Base-by-base conservation (phyloP, 2,797 vertebrate species). In the Mus spretus region DNA sequence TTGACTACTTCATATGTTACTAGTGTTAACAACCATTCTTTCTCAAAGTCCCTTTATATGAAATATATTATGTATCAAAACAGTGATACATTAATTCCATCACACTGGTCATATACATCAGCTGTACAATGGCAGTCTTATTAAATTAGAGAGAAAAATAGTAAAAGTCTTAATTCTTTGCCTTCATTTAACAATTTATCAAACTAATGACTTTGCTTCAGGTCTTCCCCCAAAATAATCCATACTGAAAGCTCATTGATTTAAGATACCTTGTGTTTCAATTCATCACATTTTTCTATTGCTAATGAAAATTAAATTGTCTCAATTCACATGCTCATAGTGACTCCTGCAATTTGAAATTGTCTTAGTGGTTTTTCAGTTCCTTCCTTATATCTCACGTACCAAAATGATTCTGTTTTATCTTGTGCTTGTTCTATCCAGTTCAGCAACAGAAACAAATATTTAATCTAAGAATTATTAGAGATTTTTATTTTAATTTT, bases 381-480 rank as follows among this genome's bases (percentile, higher is more conserved):
- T 28, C 17, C 47, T 90, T 3, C 4, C 28, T 93, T 74, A 37
- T 47, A 40, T 65, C 59, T 89, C 7, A 24, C 26, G 6, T 44
- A 44, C 19, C 22, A 83, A 88, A 37, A 47, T 86, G 3, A 20
- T 82, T 19, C 4, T 61, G 24, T n/a, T 77, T 91, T 37, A 65
- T 84, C 22, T 90, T 70, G 13, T n/a, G 31, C 5, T 17, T 55
- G 55, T 59, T 13, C 34, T 90, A 57, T 74, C 13, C 24, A 40
- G 10, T 40, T 72, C 65, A 86, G 26, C 55, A 37, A 59, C 47
- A 72, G 19, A 85, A 85, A 85, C 20, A 63, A 86, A 24, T 22
- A n/a, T 75, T 85, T 93, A n/a, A 40, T 93, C 61, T 20, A 86
- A 74, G 47, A 91, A 63, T 55, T 59, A 3, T 63, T 93, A 40